Evolutionary conservation across 2,113 vertebrate species (phyloP).

Genomic region (Tyto alba): DNA sequence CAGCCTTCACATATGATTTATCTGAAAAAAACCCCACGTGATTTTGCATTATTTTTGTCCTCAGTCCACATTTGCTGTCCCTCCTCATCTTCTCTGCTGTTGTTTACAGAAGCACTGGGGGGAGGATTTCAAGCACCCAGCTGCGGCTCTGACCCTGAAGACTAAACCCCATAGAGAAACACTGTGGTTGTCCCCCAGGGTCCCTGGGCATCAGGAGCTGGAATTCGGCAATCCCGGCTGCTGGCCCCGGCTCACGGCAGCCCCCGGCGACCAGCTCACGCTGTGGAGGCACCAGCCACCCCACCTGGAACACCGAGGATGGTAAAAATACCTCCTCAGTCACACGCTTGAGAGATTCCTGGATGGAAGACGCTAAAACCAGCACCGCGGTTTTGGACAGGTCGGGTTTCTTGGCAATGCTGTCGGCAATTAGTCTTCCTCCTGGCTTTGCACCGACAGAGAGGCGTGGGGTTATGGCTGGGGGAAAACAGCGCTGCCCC

Average conservation of each 20-base stretch:
- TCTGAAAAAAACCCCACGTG: fast-evolving
- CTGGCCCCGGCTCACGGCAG: background rate
- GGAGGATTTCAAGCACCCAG: background rate
- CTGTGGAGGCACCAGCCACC: background rate
- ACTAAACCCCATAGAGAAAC: background rate
- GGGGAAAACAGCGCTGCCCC: background rate
- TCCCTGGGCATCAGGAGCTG: fast-evolving
- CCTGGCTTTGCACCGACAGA: background rate
- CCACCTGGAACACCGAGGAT: background rate
- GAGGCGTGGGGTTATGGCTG: background rate
- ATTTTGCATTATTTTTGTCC: background rate
- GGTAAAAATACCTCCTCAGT: background rate
- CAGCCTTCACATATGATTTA: background rate
- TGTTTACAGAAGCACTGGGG: background rate
- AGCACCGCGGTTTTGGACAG: background rate
- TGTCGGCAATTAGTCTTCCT: background rate
- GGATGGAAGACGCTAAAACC: background rate
- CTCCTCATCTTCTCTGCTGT: background rate
- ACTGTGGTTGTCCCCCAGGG: fast-evolving
- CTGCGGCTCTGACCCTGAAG: fast-evolving
- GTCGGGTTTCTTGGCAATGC: background rate
- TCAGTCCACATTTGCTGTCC: background rate
- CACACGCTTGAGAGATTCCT: background rate
- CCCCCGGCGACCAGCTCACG: background rate
- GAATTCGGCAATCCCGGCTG: fast-evolving